Conservation (phyloP, 1,140 invertebrate species). For the Marisa cornuarietis region DNA sequence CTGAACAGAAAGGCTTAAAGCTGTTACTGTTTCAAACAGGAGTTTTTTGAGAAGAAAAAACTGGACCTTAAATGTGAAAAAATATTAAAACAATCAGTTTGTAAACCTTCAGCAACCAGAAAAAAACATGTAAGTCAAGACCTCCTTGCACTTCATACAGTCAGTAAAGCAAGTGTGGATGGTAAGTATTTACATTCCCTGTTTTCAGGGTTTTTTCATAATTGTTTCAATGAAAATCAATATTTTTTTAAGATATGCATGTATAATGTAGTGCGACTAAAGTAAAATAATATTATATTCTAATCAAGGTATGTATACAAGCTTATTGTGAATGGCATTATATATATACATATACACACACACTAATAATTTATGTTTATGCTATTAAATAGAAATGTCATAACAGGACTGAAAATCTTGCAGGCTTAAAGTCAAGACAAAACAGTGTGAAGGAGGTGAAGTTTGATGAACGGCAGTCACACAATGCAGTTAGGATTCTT, state of each 20-base stretch:
- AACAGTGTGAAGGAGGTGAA: slow-evolving; percentile 5
- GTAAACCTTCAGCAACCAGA: slow-evolving; percentile 14
- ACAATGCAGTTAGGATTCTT: too few relatives aligned
- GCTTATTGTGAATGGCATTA: background rate
- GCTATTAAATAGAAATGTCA: too few relatives aligned
- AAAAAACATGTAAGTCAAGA: slow-evolving; percentile 43
- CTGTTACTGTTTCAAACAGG: slow-evolving; percentile 25
- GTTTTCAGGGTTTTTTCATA: background rate
- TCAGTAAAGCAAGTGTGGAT: slow-evolving; percentile 28
- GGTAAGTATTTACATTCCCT: background rate
- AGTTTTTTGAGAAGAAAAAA: slow-evolving; percentile 52
- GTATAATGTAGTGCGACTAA: background rate
- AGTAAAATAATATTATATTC: background rate
- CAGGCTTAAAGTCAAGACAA: background rate
- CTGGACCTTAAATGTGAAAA: slow-evolving; percentile 21
- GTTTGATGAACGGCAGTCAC: background rate
- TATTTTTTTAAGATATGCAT: background rate
- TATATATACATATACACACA: background rate
- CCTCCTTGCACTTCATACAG: slow-evolving; percentile 41
- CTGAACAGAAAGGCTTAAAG: background rate
- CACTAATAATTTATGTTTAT: too few relatives aligned
- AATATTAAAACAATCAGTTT: slow-evolving; percentile 17
- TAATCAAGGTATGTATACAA: background rate
- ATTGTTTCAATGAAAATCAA: background rate
- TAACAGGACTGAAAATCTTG: too few relatives aligned